These are phyloP conservation scores for Tretioscincus oriximinensis DNA, from an alignment of 2,113 vertebrate species.

Conservation along the genomic window DNA sequence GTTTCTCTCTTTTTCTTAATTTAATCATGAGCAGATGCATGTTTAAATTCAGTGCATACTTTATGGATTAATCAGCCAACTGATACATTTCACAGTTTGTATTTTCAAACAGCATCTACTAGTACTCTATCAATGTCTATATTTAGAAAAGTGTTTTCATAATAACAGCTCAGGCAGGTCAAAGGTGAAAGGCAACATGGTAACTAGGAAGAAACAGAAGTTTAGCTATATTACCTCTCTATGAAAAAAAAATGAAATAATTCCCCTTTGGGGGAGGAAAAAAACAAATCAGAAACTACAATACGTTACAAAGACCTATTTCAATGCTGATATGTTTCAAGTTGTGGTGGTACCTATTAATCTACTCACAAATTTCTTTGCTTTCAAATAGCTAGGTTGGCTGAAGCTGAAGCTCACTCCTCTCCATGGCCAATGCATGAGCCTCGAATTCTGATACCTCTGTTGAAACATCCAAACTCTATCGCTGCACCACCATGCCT, in stretches of 20 bases:
- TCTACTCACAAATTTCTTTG: too few relatives aligned
- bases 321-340: too few relatives aligned
- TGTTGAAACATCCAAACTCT: too few relatives aligned
- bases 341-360: too few relatives aligned
- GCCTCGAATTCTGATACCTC: too few relatives aligned
- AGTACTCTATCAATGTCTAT: too few relatives aligned
- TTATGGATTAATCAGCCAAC: not conserved
- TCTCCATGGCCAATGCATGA: too few relatives aligned
- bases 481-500: too few relatives aligned
- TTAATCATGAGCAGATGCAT: not conserved
- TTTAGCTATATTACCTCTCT: not conserved
- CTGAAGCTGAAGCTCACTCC: too few relatives aligned
- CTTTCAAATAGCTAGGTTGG: too few relatives aligned
- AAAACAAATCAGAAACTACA: not conserved
- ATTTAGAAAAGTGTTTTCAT: not conserved
- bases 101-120: not conserved
- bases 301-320: not conserved
- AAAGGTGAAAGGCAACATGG: not conserved
- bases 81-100: not conserved
- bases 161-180: not conserved
- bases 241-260: not conserved
- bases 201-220: not conserved
- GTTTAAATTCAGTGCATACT: fast-evolving
- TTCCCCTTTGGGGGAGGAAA: not conserved
- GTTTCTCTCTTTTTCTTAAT: too few relatives aligned